phyloP scores from a whole-genome alignment of 1,140 invertebrate species.

The Sycophila sp. region DNA sequence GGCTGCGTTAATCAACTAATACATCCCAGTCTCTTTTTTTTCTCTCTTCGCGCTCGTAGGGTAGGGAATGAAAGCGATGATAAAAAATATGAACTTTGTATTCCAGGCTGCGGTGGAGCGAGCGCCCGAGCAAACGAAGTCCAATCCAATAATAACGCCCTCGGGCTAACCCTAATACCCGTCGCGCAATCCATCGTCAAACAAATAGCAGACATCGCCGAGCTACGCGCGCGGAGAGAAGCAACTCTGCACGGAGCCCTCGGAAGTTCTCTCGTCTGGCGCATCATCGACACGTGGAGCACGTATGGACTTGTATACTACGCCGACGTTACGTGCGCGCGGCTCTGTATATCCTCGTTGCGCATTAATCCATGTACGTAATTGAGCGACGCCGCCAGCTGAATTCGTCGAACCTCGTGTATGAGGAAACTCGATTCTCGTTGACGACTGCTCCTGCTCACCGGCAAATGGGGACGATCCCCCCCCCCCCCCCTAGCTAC shows the following conservation, averaged over 20 bases:
- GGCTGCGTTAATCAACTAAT: no score
- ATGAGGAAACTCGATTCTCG: neutral
- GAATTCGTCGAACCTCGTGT: conserved; percentile 12
- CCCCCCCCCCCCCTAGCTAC: neutral
- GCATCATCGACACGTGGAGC: conserved; percentile 33
- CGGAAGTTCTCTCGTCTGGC: conserved; percentile 3
- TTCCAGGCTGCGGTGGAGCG: neutral
- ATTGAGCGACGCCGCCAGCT: conserved; percentile 11
- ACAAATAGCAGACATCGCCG: conserved; percentile 24
- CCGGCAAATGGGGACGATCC: no score
- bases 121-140: neutral
- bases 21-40: no score
- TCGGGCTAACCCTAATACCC: neutral
- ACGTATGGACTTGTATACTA: conserved; percentile 7
- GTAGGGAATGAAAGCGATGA: neutral
- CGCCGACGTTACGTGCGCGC: neutral
- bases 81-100: conserved; percentile 7
- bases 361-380: conserved; percentile 32
- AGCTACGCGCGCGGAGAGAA: neutral
- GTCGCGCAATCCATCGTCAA: conserved; percentile 20
- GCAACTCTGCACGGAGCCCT: neutral
- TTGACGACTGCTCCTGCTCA: no score
- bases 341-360: neutral
- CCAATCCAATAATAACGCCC: conserved; percentile 21
- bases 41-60: no score